These are phyloP conservation scores for Grammomys dolichurus DNA, from an alignment of 2,113 vertebrate genomes.

Conservation along the genomic window DNA sequence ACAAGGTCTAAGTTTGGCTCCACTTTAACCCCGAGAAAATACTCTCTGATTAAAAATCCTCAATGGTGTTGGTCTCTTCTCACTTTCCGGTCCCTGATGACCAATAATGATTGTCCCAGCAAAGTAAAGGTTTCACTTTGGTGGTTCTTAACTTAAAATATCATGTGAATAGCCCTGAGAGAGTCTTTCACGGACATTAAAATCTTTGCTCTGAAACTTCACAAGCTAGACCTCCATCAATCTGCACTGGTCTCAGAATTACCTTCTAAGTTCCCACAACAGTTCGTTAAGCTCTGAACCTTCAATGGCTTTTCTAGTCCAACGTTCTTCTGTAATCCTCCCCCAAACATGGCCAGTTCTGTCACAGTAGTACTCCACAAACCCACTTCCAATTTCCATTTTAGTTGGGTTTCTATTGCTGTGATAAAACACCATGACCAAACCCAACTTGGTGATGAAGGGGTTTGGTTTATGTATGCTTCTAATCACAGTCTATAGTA, in stretches of 20 bases:
- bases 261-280: background rate
- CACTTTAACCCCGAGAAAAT: background rate
- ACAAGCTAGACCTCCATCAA: background rate
- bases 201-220: background rate
- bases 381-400: background rate
- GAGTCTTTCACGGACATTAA: background rate
- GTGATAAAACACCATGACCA: no score
- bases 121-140: background rate
- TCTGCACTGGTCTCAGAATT: background rate
- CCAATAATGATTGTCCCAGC: background rate
- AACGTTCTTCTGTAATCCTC: background rate
- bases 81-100: background rate
- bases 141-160: background rate
- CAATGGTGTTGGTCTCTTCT: background rate
- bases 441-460: background rate
- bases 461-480: background rate
- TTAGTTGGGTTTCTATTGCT: background rate
- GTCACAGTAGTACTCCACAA: background rate
- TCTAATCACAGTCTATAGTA: background rate
- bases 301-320: background rate
- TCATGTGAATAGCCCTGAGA: background rate
- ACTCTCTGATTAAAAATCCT: background rate
- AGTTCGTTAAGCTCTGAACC: background rate
- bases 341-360: background rate
- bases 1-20: background rate